Base-by-base conservation (phyloP, 2,113 vertebrate genomes). In the Leuciscus idus region DNA sequence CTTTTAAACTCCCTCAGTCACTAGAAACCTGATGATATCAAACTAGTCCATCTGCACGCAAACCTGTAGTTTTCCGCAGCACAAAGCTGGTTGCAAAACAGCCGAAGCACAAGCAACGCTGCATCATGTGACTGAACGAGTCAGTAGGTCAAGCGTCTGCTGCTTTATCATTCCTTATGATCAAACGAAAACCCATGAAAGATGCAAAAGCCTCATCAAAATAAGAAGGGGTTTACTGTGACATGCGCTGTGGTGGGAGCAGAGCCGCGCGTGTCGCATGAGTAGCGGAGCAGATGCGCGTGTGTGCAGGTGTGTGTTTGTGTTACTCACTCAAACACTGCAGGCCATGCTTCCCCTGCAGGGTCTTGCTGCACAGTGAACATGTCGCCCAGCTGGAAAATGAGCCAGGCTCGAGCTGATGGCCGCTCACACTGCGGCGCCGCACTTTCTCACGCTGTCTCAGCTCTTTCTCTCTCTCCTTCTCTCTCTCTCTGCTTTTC, bases 261-360 rank as follows among this genome's bases (percentile, higher is more conserved):
- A 28, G 61, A 74, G 81, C 72, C 36, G 61, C 62, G 7, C 11
- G 72, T 50, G 87, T 75, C 61, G 48, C 30, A 15, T 59, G 77
- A 36, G 81, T 46, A 82, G 43, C 28, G 10, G 28, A 30, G 36
- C 81, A 59, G 77, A 33, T 87, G 90, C 64, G 74, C 26, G 84
- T 89, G 91, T 83, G 81, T 17, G 23, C 68, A 89, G 12, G 74
- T 84, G 52, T 12, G 64, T 74, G 62, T 26, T 73, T 77, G 89
- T 78, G 8, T 26, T 95, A 98, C 98, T 99, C 96, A 99, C 98
- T 95, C 86, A 95, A 94, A 92, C 96, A 97, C 93, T 97, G 96
- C 91, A 97, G 94, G 91, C 95, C 95, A 91, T 95, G 94, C 95
- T 95, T 96, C 91, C 94, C 95, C 93, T 92, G 94, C 93, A 97